Base-by-base conservation (phyloP, 2,888 invertebrate species). In the Chrysolina haemoptera region DNA sequence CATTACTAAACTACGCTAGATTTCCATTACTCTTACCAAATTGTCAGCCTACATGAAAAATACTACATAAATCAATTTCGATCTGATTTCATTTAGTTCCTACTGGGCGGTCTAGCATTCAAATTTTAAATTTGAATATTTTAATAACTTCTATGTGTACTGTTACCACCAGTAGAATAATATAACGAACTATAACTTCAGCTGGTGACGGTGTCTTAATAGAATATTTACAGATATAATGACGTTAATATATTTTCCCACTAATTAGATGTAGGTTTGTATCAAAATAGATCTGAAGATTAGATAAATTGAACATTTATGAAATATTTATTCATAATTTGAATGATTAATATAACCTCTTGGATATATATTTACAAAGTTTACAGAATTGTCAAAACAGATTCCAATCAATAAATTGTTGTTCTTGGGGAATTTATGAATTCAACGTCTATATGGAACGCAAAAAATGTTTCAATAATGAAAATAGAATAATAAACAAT, bases 161-260 rank as follows among this genome's bases (percentile, higher is more conserved):
- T 16, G 27, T n/a, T 59, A 27, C 14, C 27, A 59, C 18, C 59
- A 14, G 14, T 59, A 14, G n/a, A 12, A 14, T 3, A n/a, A 46
- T 35, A 35, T 35, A 35, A 53, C 1, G 20, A 18, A 53, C 53
- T 43, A 43, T 43, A 43, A 43, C 20, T 63, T 65, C 75, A 75
- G 75, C 75, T 75, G 75, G 76, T 67, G 75, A 69, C 71, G 76
- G 75, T 78, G 75, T 73, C 77, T 74, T 68, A 27, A 35, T 59
- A 75, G 73, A 78, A 78, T 80, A 79, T 79, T 79, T 79, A 78
- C 69, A 40, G 68, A 69, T 74, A 76, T 79, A 77, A 79, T 71
- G 79, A 78, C 70, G 78, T 75, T 78, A 77, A 79, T 79, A 76
- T 80, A 78, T 78, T 80, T 79, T 79, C 74, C 53, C 69, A 76